Percentiles rank a stretch among this genome's conserved stretches.
Evolutionary conservation across 2,888 invertebrate genomes (phyloP).

Genomic region (Brachypterus glaber): DNA sequence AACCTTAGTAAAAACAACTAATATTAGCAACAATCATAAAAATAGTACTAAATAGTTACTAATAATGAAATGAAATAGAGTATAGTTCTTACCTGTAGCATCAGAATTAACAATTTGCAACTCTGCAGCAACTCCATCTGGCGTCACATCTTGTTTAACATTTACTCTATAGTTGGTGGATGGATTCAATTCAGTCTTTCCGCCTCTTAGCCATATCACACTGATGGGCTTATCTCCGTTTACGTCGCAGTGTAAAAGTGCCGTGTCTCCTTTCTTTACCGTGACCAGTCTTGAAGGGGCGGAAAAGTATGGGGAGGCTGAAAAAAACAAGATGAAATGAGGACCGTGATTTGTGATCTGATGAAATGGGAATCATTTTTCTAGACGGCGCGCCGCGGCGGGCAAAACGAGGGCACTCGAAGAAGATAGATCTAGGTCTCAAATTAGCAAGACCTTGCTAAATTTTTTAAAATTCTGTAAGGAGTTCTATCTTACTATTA

Average conservation of each 20-base stretch:
- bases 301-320: conserved; percentile 65
- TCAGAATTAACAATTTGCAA: conserved; percentile 60
- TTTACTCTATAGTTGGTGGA: conserved; percentile 58
- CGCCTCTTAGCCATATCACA: conserved; percentile 63
- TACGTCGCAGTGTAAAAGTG: conserved; percentile 64
- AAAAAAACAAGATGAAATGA: conserved; percentile 17
- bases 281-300: conserved; percentile 59
- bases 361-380: too few species aligned
- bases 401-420: too few species aligned
- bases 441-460: too few species aligned
- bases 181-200: conserved; percentile 59
- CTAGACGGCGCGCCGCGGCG: too few species aligned
- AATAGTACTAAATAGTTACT: too few species aligned
- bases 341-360: too few species aligned
- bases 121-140: conserved; percentile 60
- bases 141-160: conserved; percentile 58
- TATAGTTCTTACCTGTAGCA: conserved; percentile 37
- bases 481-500: too few species aligned
- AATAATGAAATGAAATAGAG: too few species aligned
- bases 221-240: conserved; percentile 72
- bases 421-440: too few species aligned
- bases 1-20: too few species aligned
- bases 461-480: too few species aligned
- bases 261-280: conserved; percentile 64
- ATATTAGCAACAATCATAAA: neutral